A percentile compares a stretch with the other conserved stretches of the same genome.
phyloP scores from a whole-genome alignment of 1,140 invertebrate genomes.

The Microplitis mediator region DNA sequence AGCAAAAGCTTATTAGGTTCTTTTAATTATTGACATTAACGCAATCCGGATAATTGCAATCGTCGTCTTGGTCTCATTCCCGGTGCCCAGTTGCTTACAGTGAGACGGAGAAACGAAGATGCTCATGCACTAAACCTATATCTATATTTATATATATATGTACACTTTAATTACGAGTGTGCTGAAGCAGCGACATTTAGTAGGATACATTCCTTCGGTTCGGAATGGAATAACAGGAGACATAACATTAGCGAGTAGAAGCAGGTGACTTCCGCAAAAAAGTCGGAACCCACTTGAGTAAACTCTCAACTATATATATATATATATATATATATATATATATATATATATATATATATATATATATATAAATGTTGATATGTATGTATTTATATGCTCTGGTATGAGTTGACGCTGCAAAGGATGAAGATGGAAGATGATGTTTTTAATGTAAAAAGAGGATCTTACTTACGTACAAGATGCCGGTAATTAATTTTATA shows the following conservation, averaged over 20 bases:
- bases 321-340: not conserved
- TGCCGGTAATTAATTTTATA: no score
- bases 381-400: not conserved
- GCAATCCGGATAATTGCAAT: conserved; percentile 50
- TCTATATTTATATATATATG: not conserved
- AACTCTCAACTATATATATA: not conserved
- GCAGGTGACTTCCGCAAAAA: conserved; percentile 2
- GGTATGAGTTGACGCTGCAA: no score
- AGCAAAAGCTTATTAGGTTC: conserved; percentile 53
- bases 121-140: not conserved
- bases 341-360: not conserved
- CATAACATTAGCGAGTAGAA: not conserved
- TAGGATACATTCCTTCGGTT: not conserved
- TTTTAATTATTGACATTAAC: conserved; percentile 57
- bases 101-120: not conserved
- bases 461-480: no score
- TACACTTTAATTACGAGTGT: conserved; percentile 24
- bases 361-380: not conserved
- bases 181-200: not conserved
- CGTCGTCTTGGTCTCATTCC: no score
- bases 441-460: no score
- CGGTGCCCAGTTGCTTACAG: not conserved
- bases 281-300: not conserved
- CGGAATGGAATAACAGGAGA: not conserved
- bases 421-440: no score